These are phyloP conservation scores for Lithophane socia DNA, from an alignment of 2,888 invertebrate species.

Conservation along the genomic window DNA sequence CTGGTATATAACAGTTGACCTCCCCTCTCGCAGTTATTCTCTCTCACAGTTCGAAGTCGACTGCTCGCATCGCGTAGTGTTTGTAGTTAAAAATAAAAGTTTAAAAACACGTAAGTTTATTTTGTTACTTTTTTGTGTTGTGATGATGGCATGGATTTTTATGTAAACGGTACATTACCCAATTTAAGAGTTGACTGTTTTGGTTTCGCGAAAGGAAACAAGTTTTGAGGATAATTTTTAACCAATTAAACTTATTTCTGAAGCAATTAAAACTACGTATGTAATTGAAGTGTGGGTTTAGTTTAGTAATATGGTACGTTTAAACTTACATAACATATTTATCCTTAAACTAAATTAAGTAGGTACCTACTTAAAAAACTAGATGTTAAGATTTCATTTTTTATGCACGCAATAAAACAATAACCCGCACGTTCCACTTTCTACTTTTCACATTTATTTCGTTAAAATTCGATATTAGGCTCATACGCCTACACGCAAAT, in stretches of 20 bases:
- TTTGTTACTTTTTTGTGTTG: conserved; percentile 19
- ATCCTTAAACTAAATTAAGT: background rate
- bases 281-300: conserved; percentile 4
- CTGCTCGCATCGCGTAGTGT: conserved; percentile 69
- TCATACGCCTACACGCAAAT: conserved; percentile 38
- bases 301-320: background rate
- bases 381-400: background rate
- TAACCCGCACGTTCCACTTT: conserved; percentile 14
- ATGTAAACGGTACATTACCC: background rate
- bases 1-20: conserved; percentile 76
- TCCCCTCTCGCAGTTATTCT: conserved; percentile 79
- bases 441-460: conserved; percentile 24
- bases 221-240: conserved; percentile 7
- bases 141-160: conserved; percentile 8
- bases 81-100: conserved; percentile 64
- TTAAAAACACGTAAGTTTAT: conserved; percentile 76
- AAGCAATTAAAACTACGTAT: conserved; percentile 2
- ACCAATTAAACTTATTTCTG: conserved; percentile 3
- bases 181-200: background rate
- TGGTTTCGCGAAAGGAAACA: conserved; percentile 12
- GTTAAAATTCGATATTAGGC: background rate
- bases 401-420: conserved; percentile 24
- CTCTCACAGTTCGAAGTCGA: conserved; percentile 68
- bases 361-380: background rate
- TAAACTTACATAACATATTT: no score